Evolutionary conservation across 2,888 invertebrate species (phyloP), one percentile per base, ranked within the genome.

Genomic region (Drosophila ezoana): DNA sequence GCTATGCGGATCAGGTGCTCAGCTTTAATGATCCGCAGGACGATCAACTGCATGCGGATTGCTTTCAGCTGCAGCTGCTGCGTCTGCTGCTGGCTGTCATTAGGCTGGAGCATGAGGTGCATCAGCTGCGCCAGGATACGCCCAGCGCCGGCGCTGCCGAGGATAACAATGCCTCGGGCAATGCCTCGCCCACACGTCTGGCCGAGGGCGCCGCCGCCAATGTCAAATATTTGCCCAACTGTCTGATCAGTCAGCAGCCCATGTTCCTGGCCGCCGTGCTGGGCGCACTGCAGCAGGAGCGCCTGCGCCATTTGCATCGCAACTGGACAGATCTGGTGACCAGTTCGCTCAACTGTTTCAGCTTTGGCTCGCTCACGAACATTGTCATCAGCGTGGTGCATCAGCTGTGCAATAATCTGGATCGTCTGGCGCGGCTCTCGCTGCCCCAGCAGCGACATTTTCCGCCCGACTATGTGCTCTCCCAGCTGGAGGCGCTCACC

Each of bases 281-380:
- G 79, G 95, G 95, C 84, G 96, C 97, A 4, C 92, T 97, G 59
- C 95, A 96, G 86, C 91, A 95, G 91, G 94, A 94, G 63, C 95
- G 95, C 67, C 93, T 95, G 92, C 93, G 95, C 48, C 95, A 95
- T 86, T 91, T 96, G 73, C 97, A 97, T 91, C 95, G 95, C 72
- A 95, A 96, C 86, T 97, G 97, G 97, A 94, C 97, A 35, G 95
- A 95, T 69, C 93, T 97, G 91, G 95, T 97, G 9, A 96, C 96
- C 1, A 95, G 95, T 23, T 95, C 96, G 57, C 92, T 97, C 40
- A 97, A 97, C 10, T 97, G 96, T 91, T 95, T 97, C 91, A 95
- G 95, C 41, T 94, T 95, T 45, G 92, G 92, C 0, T 95, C 96
- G 10, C 92, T 97, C 13, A 95, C 96, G 18, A 95, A 95, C 77